phyloP scores from a whole-genome alignment of 2,888 invertebrate genomes.

The Cyclophora albipunctata region DNA sequence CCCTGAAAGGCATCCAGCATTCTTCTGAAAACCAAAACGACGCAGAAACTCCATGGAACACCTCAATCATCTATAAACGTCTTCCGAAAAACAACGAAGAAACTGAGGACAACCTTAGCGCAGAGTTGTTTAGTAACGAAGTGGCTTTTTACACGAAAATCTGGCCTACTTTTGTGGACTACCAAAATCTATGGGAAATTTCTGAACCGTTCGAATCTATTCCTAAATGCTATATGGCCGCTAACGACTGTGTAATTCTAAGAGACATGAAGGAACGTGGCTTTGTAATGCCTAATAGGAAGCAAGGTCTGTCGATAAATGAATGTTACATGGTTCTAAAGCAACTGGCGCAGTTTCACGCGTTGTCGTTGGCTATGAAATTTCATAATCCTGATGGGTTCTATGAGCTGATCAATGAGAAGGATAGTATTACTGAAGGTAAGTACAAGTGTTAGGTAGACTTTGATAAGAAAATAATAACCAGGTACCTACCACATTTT shows the following conservation, averaged over 20 bases:
- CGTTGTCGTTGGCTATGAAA: constrained; percentile 78
- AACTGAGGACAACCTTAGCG: constrained; percentile 82
- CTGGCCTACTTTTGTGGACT: constrained; percentile 78
- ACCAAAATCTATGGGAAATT: constrained; percentile 68
- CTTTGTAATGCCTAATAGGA: constrained; percentile 79
- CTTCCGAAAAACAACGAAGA: constrained; percentile 78
- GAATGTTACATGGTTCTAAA: constrained; percentile 77
- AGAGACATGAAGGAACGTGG: constrained; percentile 78
- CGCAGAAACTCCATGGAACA: constrained; percentile 73
- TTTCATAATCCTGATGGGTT: constrained; percentile 73
- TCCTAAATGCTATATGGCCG: constrained; percentile 77
- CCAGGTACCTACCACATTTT: too few relatives aligned
- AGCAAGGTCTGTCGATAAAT: constrained; percentile 74
- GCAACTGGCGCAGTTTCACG: constrained; percentile 79
- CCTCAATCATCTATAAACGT: constrained; percentile 81
- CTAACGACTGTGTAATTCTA: constrained; percentile 71
- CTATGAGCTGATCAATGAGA: constrained; percentile 61
- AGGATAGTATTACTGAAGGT: constrained; percentile 69
- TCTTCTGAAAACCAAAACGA: not conserved
- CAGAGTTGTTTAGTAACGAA: constrained; percentile 81
- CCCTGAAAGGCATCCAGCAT: constrained; percentile 64
- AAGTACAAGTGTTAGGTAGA: constrained; percentile 3
- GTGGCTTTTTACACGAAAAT: constrained; percentile 82
- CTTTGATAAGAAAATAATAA: too few relatives aligned
- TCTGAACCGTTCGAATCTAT: constrained; percentile 69